Base-by-base conservation (phyloP, 2,113 vertebrate genomes). In the Rhinoderma darwinii region DNA sequence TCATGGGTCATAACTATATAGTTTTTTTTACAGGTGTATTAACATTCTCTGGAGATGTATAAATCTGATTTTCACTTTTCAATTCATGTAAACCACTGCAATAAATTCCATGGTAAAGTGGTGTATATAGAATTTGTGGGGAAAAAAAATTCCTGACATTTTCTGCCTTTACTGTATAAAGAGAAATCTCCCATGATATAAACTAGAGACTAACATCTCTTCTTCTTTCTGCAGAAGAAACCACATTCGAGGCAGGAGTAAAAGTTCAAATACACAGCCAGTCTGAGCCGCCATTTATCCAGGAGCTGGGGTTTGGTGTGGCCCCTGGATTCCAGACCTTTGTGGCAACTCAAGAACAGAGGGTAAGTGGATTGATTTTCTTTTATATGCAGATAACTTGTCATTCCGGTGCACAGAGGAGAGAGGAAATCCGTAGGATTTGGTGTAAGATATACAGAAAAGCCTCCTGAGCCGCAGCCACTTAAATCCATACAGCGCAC, bases 211-310 rank as follows among this genome's bases (percentile, higher is more conserved):
- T 63, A 10, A 43, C 39, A 20, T 43, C 56, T 66, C 18, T 15
- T 88, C 5, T 86, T 6, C 80, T 93, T 79, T 87, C 91, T 93
- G 17, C 95, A 99, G 98, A 99, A 89, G 98, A 99, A 89, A 99
- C 97, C 0, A 97, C 98, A 0, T 99, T 99, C 2, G 98, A 99
- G 93, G 98, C 98, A 0, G 98, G 98, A 27, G 96, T 99, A 86
- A 96, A 98, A 89, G 98, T 99, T 86, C 98, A 99, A 94, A 97
- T 99, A 90, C 98, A 99, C 95, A 99, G 97, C 94, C 98, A 99
- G 90, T 96, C 96, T 0, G 98, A 99, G 93, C 98, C 98, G 0
- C 97, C 98, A 0, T 99, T 99, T 0, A 96, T 99, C 82, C 98
- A 99, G 73, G 98, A 99, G 89, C 94, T 99, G 84, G 98, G 98